Base-by-base conservation (phyloP, 2,797 vertebrate species). In the Selene dorsalis region DNA sequence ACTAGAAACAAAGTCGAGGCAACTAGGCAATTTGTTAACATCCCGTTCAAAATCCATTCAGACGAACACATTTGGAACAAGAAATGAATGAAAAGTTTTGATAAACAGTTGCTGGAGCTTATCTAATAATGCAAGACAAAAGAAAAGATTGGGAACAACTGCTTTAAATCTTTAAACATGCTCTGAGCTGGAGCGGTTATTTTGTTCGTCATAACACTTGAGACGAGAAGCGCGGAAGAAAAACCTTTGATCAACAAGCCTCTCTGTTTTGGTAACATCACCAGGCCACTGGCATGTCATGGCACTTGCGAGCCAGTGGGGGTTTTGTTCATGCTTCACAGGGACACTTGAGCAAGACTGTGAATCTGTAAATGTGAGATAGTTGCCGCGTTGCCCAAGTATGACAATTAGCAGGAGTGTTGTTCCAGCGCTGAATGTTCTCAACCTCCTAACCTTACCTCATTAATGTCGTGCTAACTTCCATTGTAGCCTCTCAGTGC, bases 391-490 rank as follows among this genome's bases (percentile, higher is more conserved):
- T 55, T 12, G 13, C 47, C 62, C 13, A 43, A 65, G 59, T 60
- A 53, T 73, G 81, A 68, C 79, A 85, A 76, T 88, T 88, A 86
- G 60, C 79, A 63, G 52, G 62, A 79, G 65, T 79, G 78, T 75
- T 78, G 77, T 59, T 79, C 48, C 53, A 6, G 73, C 12, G 28
- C 74, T 70, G 26, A 68, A 72, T 70, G 14, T 62, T 77, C 47
- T 80, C 74, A 48, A 72, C 43, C 69, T 70, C 47, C 35, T 68
- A 62, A 87, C 71, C 84, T 77, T 50, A 6, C 45, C 84, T 89
- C 77, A 87, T 89, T 85, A 85, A 60, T 64, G 43, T 61, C 82
- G 78, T 14, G 39, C 45, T 68, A 80, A 80, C 84, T 72, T 56
- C 39, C 48, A 16, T 38, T 50, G 58, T 64, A n/a, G 66, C 38